A percentile compares a stretch with the other conserved stretches of the same genome.
These are phyloP conservation scores for Microtus montanus DNA, from an alignment of 2,113 vertebrate genomes.

Conservation along the genomic window DNA sequence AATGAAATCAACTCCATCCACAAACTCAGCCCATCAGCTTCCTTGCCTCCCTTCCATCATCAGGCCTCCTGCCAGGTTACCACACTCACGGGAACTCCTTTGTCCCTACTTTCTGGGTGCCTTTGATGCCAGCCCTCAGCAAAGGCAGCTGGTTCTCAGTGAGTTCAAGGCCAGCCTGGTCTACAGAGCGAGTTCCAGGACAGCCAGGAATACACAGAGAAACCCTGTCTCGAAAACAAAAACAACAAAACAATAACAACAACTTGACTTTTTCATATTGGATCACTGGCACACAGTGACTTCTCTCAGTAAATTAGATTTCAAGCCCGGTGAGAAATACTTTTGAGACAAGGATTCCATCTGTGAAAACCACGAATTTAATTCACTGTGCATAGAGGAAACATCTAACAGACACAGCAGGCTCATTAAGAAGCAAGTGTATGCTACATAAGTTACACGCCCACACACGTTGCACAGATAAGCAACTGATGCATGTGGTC, in stretches of 20 bases:
- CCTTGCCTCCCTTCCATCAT: background rate
- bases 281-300: background rate
- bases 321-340: background rate
- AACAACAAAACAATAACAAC: no score
- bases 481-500: background rate
- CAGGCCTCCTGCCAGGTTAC: background rate
- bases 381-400: background rate
- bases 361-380: slow-evolving; percentile 6
- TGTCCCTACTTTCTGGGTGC: background rate
- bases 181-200: background rate
- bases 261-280: background rate
- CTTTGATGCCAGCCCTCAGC: background rate
- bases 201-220: no score
- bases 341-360: background rate
- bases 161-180: background rate
- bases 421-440: background rate
- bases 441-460: background rate
- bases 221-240: no score
- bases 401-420: background rate
- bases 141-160: background rate
- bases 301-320: slow-evolving; percentile 8
- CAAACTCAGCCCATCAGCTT: background rate
- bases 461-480: slow-evolving; percentile 8
- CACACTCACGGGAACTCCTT: background rate
- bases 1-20: background rate